Base-by-base conservation (phyloP, 2,888 invertebrate species). In the Panopea generosa region DNA sequence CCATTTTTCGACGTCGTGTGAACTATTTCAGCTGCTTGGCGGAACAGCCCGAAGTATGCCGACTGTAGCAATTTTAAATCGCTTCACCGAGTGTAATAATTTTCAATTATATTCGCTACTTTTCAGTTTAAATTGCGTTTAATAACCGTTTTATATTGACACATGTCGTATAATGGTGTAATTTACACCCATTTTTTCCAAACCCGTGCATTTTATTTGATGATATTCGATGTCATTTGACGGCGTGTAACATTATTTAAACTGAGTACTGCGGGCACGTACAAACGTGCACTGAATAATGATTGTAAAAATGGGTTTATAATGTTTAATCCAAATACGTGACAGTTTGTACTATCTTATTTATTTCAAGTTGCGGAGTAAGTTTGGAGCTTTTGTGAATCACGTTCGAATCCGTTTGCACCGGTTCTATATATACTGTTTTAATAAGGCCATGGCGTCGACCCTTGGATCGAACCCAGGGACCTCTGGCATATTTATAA, bases 81-180 rank as follows among this genome's bases (percentile, higher is more conserved):
- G 29, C 26, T 55, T 38, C 55, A 40, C 57, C 49, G 57, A 66
- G 49, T 57, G n/a, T 18, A 27, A 18, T 57, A 57, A 57, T 57
- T 56, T 66, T 66, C n/a, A 49, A 66, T 66, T 57, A 66, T 66
- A 24, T 66, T 43, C 57, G 45, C 66, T 50, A 66, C 22, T 61
- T 50, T 61, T 61, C 50, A 50, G 49, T 22, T 50, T 29, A 16
- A 14, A 43, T 61, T 33, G 45, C 50, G 33, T 29, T 66, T 66
- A 57, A 57, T 57, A 11, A 33, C 18, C 33, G 20, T 33, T 27
- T 49, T 29, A 49, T 29, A 22, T n/a, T 57, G 66, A 47, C 66
- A 66, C 57, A 40, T 57, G 55, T 29, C 65, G 22, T 27, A 33
- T 24, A 49, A 18, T n/a, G 26, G 1, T 11, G 26, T 52, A 26